A percentile compares a stretch with the other conserved stretches of the same genome.
These are phyloP conservation scores for Micrasema minimum DNA, from an alignment of 1,140 invertebrate species.

Conservation along the genomic window DNA sequence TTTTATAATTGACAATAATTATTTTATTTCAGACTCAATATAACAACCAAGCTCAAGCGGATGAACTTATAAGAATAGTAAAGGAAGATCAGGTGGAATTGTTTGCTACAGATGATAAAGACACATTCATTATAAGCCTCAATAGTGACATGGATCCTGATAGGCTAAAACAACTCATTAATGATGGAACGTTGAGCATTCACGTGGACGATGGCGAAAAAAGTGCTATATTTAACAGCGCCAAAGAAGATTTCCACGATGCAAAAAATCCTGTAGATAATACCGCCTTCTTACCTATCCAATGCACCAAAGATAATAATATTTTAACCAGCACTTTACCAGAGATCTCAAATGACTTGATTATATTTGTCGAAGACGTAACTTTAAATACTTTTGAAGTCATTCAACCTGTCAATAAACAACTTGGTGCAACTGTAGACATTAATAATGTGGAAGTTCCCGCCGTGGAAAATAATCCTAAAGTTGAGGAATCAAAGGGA, in stretches of 20 bases:
- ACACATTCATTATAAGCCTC: slow-evolving; percentile 64
- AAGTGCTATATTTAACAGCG: not conserved
- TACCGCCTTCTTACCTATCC: not conserved
- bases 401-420: not conserved
- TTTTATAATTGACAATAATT: too few relatives aligned
- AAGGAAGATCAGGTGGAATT: slow-evolving; percentile 63
- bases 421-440: too few relatives aligned
- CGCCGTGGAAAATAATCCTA: too few relatives aligned
- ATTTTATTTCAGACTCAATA: not conserved
- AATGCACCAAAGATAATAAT: too few relatives aligned
- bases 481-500: too few relatives aligned
- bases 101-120: slow-evolving; percentile 63
- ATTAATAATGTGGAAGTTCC: too few relatives aligned
- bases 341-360: not conserved
- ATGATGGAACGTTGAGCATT: slow-evolving; percentile 57
- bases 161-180: slow-evolving; percentile 61
- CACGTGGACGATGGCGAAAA: slow-evolving; percentile 45
- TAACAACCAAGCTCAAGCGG: slow-evolving; percentile 52
- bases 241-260: not conserved
- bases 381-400: slow-evolving; percentile 23
- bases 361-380: slow-evolving; percentile 5
- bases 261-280: not conserved
- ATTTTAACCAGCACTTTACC: too few relatives aligned
- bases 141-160: slow-evolving; percentile 64
- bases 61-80: slow-evolving; percentile 63